A percentile compares a stretch with the other conserved stretches of the same genome.
Evolutionary conservation across 2,888 invertebrate genomes (phyloP).

Genomic region (Melangyna quadrimaculata): DNA sequence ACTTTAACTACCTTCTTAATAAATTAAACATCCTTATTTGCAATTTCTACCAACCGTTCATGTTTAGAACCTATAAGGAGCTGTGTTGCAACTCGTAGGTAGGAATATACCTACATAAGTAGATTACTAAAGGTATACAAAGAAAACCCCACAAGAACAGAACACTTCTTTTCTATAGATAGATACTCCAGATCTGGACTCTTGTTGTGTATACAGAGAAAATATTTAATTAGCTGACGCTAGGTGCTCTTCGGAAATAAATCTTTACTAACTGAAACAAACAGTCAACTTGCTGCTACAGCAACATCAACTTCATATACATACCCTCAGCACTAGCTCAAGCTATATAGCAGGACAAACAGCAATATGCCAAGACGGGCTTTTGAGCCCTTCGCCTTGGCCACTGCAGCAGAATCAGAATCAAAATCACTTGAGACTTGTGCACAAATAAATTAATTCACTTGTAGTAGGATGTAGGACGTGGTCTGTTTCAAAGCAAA

Average conservation of each 20-base stretch:
- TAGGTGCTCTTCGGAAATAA: slow-evolving; percentile 63
- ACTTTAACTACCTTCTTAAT: slow-evolving; percentile 52
- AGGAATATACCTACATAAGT: neutral
- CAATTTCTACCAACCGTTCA: slow-evolving; percentile 67
- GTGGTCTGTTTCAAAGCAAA: slow-evolving; percentile 11
- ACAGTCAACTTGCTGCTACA: slow-evolving; percentile 62
- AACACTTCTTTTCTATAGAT: neutral
- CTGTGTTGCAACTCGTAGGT: slow-evolving; percentile 18
- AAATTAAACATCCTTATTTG: slow-evolving; percentile 70
- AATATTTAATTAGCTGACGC: slow-evolving; percentile 69
- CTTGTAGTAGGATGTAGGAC: slow-evolving; percentile 38
- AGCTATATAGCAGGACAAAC: slow-evolving; percentile 3
- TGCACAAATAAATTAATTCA: slow-evolving; percentile 71
- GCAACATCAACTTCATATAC: neutral
- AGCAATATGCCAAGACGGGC: slow-evolving; percentile 54
- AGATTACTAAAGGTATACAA: slow-evolving; percentile 5
- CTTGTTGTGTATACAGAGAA: slow-evolving; percentile 48
- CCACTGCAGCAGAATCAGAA: slow-evolving; percentile 47
- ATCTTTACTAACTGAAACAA: slow-evolving; percentile 70
- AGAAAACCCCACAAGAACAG: slow-evolving; percentile 42
- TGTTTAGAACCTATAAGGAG: slow-evolving; percentile 68
- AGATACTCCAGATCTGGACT: slow-evolving; percentile 15
- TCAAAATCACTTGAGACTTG: slow-evolving; percentile 67
- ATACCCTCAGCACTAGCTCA: neutral
- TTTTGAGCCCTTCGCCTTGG: slow-evolving; percentile 44